Evolutionary conservation across 2,888 invertebrate species (phyloP), one percentile per base, ranked within the genome.

Genomic region (Candidula unifasciata): DNA sequence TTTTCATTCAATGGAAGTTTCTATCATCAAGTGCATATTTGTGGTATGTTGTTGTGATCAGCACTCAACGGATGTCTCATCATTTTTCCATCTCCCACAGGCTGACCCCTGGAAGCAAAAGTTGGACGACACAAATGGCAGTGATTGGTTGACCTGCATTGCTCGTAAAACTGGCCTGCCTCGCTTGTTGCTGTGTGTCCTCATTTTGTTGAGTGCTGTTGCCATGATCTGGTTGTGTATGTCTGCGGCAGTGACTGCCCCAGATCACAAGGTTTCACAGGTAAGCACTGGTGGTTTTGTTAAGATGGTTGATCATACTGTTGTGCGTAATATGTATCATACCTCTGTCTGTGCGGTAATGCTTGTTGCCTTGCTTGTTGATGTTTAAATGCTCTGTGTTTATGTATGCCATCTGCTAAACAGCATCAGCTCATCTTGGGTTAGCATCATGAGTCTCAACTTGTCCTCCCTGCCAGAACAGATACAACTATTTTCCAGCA

Each of bases 191-290:
- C 90, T 95, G 71, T 92, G 94, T 33, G 89, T 93, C 64, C 92
- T 94, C 2, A 93, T 95, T 84, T 90, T 94, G 86, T 89, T 94
- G 35, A 94, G 94, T 35, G 93, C 94, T 81, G 88, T 95, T 76
- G 92, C 94, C 54, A 94, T 94, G 88, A 91, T 95, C 77, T 95
- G 94, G 94, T 89, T 95, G 85, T 95, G 94, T 89, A 93, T 95
- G 69, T 91, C 92, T 13, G 92, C 92, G 35, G 91, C 92, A 64
- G 92, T 90, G 60, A 93, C 93, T 35, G 91, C 92, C 24, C 93
- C 93, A 44, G 93, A 93, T 24, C 93, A 93, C 54, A 89, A 57
- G 27, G 8, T 80, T 37, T 54, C 80, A 68, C 84, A 84, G 80
- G 80, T 80, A 82, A 68, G 24, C 33, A 1, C 44, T 44, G 44